Base-by-base conservation (phyloP, 2,113 vertebrate species). In the Cinclus mexicanus region DNA sequence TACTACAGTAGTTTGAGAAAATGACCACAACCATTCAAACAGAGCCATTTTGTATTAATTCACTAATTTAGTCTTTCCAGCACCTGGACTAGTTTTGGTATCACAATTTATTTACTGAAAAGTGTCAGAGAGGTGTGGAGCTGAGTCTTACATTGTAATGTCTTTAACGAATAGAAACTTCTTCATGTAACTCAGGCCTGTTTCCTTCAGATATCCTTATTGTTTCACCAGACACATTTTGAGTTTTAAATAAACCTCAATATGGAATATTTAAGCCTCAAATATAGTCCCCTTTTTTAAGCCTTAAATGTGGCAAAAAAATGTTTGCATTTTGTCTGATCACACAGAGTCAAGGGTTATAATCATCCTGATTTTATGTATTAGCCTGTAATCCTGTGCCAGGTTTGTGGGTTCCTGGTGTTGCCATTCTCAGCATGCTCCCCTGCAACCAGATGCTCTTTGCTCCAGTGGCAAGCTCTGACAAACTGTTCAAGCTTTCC, bases 81-180 rank as follows among this genome's bases (percentile, higher is more conserved):
- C 9, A 59, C 16, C 8, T 35, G 8, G 8, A 29, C 7, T 53
- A 23, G 1, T 28, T 79, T 61, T 69, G 22, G 15, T 57, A 22
- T 20, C 31, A 59, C 42, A 49, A 18, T 69, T 77, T 49, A 11
- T 55, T 82, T 68, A 41, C 12, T 35, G 4, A 55, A 92, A 79
- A 80, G 50, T 18, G 2, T 3, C n/a, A 41, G 64, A 49, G 23
- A 68, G 7, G 20, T 0, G 0, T 21, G 19, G 4, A 81, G 10
- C 5, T 77, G 31, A 92, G 55, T 46, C 19, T 90, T 90, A 9
- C 42, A 19, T 10, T 35, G 18, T 35, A 59, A 77, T 12, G 2
- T 26, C 68, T 57, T 41, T 35, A 53, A 70, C 42, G 2, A 49
- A 24, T 4, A 63, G 21, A 61, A 65, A 5, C 6, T 81, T 70